Conservation (phyloP, 1,140 invertebrate species). For the Aporrectodea caliginosa region DNA sequence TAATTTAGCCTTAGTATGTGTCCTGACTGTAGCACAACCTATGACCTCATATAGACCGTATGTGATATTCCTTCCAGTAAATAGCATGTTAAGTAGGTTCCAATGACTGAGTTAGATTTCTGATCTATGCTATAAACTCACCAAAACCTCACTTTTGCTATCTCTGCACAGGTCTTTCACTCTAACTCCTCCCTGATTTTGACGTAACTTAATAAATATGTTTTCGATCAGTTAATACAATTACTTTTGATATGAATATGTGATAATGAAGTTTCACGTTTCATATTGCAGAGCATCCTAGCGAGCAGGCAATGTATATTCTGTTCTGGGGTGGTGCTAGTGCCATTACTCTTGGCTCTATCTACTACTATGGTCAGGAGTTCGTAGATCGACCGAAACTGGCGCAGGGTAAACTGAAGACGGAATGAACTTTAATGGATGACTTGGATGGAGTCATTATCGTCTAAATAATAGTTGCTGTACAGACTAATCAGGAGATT, state of each 20-base stretch:
- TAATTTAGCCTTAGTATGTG: too few species aligned
- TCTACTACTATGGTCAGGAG: slow-evolving; percentile 73
- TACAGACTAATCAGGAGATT: too few species aligned
- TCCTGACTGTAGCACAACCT: too few species aligned
- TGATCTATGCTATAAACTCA: too few species aligned
- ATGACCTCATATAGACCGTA: too few species aligned
- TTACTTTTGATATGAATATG: background rate
- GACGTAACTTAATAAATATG: too few species aligned
- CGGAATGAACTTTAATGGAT: background rate
- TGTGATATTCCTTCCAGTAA: too few species aligned
- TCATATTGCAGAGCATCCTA: slow-evolving; percentile 69
- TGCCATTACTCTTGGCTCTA: slow-evolving; percentile 63
- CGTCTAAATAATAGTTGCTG: background rate
- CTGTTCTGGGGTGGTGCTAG: slow-evolving; percentile 78
- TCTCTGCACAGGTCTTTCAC: too few species aligned
- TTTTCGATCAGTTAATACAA: background rate
- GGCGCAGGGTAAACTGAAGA: slow-evolving; percentile 35
- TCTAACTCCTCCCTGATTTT: background rate
- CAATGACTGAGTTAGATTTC: too few species aligned
- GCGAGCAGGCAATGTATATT: slow-evolving; percentile 80
- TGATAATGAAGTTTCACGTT: slow-evolving; percentile 28
- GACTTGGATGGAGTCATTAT: background rate
- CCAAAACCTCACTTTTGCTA: too few species aligned
- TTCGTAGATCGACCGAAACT: slow-evolving; percentile 76
- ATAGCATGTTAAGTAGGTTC: too few species aligned